Conservation (phyloP, 2,113 vertebrate species). For the Ariopsis seemanni region DNA sequence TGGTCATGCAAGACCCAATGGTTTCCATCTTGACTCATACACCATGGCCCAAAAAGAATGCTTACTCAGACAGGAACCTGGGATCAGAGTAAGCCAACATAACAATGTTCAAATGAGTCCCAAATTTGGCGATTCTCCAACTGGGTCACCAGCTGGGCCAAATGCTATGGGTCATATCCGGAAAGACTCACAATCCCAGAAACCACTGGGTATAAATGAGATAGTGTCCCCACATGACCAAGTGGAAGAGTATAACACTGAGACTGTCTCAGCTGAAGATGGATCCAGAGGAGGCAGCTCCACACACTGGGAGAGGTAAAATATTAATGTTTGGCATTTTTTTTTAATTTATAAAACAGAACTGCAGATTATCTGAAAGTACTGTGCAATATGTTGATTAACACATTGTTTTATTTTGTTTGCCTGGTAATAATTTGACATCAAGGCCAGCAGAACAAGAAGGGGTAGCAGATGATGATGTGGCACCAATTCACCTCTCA, state of each 20-base stretch:
- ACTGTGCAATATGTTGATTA: background rate
- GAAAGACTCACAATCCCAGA: constrained; percentile 65
- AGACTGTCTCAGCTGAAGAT: constrained; percentile 58
- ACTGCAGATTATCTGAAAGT: background rate
- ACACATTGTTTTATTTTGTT: background rate
- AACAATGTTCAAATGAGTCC: constrained; percentile 75
- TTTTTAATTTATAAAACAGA: background rate
- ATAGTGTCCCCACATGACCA: constrained; percentile 61
- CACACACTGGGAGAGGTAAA: constrained; percentile 40
- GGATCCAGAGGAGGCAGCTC: constrained; percentile 60
- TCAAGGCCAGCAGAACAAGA: constrained; percentile 5
- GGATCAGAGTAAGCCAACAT: constrained; percentile 73
- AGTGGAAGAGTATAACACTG: constrained; percentile 57
- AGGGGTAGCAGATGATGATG: constrained; percentile 47
- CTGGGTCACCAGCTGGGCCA: constrained; percentile 86
- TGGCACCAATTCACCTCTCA: constrained; percentile 86
- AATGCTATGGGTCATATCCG: constrained; percentile 81
- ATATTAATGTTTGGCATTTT: background rate
- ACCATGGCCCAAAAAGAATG: constrained; percentile 59
- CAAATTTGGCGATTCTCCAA: constrained; percentile 80
- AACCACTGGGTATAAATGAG: constrained; percentile 40
- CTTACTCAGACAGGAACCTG: constrained; percentile 33
- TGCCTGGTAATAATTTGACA: constrained; percentile 54
- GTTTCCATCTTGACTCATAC: constrained; percentile 55
- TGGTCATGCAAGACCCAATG: constrained; percentile 42